Base-by-base conservation (phyloP, 2,888 invertebrate species). In the Pseudococcus viburni region DNA sequence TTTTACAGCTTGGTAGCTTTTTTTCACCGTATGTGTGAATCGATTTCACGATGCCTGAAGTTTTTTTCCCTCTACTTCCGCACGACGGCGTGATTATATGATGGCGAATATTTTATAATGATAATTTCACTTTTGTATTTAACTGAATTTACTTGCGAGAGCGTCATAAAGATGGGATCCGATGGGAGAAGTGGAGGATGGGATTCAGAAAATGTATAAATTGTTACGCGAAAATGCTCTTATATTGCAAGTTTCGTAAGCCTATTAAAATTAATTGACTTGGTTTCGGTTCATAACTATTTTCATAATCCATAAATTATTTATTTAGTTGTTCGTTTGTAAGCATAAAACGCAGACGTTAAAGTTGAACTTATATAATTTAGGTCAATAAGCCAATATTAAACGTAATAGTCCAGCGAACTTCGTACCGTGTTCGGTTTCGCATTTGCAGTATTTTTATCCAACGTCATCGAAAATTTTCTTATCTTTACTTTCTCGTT, bases 231-330 rank as follows among this genome's bases (percentile, higher is more conserved):
- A 83, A 83, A 83, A n/a, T 46, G 46, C 80, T 83, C 80, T 83
- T 83, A 83, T 83, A 17, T 42, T 33, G 80, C 80, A 83, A 83
- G 46, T 83, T 83, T 83, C 46, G 17, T 83, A 83, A 83, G 80
- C 80, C 80, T 83, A 83, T 83, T 83, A 83, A 83, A 83, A 83
- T 83, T 83, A 83, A 83, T 83, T 83, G 80, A 83, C 80, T 83
- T 22, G 46, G 80, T 83, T 83, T 46, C 80, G 42, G 80, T 39
- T 39, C 46, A 46, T 39, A 83, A 83, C 80, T 83, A 46, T 83
- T 83, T 83, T 83, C 80, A 46, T 83, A 83, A 83, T 83, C 46
- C 80, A 83, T 83, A 83, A 83, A 83, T 83, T 83, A 83, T 83
- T 83, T 83, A 83, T 83, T 83, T 83, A 46, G 80, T 83, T 83